Conservation (phyloP, 2,888 invertebrate species). For the Conus canariensis region DNA sequence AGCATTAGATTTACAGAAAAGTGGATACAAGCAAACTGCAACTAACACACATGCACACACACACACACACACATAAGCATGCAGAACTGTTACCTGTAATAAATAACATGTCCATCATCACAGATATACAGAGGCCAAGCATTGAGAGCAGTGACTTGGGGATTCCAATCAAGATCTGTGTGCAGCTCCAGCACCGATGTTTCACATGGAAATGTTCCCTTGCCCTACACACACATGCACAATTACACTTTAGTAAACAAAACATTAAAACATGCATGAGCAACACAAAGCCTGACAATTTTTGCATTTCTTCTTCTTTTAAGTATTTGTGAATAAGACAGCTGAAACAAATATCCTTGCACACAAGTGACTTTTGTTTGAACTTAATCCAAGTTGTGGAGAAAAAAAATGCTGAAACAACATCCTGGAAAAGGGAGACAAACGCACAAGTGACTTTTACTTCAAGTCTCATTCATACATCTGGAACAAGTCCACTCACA, state of each 20-base stretch:
- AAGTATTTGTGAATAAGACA: too few relatives aligned
- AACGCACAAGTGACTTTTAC: too few relatives aligned
- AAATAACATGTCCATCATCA: slow-evolving; percentile 84
- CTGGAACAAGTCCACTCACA: too few relatives aligned
- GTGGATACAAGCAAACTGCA: too few relatives aligned
- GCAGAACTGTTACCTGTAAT: slow-evolving; percentile 83
- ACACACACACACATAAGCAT: neutral
- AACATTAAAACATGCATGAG: neutral
- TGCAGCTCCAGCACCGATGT: slow-evolving; percentile 84
- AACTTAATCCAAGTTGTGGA: too few relatives aligned
- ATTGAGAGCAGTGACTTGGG: slow-evolving; percentile 81
- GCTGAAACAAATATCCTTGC: too few relatives aligned
- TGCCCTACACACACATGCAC: slow-evolving; percentile 73
- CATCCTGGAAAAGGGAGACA: too few relatives aligned
- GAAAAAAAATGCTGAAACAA: too few relatives aligned
- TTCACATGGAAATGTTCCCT: slow-evolving; percentile 84
- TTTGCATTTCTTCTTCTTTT: too few relatives aligned
- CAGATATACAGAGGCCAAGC: slow-evolving; percentile 82
- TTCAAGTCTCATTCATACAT: too few relatives aligned
- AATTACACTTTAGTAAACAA: neutral
- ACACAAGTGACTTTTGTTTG: too few relatives aligned
- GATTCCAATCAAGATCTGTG: slow-evolving; percentile 84
- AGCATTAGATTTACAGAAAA: too few relatives aligned
- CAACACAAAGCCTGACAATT: neutral
- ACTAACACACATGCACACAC: neutral